Evolutionary conservation across 1,140 invertebrate genomes (phyloP).

Genomic region (Harlomillsia oculata): DNA sequence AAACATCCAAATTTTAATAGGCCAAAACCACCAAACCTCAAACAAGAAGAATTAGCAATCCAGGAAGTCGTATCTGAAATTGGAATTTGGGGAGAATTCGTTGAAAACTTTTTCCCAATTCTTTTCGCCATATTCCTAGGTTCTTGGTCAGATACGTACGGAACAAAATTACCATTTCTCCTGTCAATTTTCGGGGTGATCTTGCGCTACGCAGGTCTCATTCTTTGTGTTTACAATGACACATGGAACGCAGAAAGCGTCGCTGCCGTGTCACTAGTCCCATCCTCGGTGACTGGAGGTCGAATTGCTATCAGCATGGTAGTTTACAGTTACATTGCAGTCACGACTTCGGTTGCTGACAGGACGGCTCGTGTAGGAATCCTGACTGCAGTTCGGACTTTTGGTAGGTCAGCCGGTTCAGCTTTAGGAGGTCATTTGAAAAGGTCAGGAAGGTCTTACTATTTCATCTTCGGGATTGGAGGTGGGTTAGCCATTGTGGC

Average conservation of each 20-base stretch:
- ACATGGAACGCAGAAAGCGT: slow-evolving; percentile 24
- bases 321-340: slow-evolving; percentile 42
- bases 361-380: slow-evolving; percentile 42
- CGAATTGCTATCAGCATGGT: slow-evolving; percentile 40
- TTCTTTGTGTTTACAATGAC: slow-evolving; percentile 60
- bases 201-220: slow-evolving; percentile 60
- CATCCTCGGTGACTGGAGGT: slow-evolving; percentile 40
- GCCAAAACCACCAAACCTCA: neutral
- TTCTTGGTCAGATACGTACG: slow-evolving; percentile 36
- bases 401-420: slow-evolving; percentile 25
- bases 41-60: slow-evolving; percentile 24
- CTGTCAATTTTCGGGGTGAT: slow-evolving; percentile 71
- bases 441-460: slow-evolving; percentile 8
- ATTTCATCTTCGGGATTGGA: slow-evolving; percentile 30
- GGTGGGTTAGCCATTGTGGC: slow-evolving; percentile 23
- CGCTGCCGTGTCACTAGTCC: slow-evolving; percentile 39
- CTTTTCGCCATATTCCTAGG: slow-evolving; percentile 36
- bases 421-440: slow-evolving; percentile 24
- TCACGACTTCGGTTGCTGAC: slow-evolving; percentile 37
- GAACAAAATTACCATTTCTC: slow-evolving; percentile 67
- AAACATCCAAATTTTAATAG: neutral
- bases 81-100: slow-evolving; percentile 34
- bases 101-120: slow-evolving; percentile 34
- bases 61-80: slow-evolving; percentile 33
- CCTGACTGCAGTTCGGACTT: slow-evolving; percentile 33